These are phyloP conservation scores for Haemorhous mexicanus DNA, from an alignment of 2,113 vertebrate species.

Conservation along the genomic window DNA sequence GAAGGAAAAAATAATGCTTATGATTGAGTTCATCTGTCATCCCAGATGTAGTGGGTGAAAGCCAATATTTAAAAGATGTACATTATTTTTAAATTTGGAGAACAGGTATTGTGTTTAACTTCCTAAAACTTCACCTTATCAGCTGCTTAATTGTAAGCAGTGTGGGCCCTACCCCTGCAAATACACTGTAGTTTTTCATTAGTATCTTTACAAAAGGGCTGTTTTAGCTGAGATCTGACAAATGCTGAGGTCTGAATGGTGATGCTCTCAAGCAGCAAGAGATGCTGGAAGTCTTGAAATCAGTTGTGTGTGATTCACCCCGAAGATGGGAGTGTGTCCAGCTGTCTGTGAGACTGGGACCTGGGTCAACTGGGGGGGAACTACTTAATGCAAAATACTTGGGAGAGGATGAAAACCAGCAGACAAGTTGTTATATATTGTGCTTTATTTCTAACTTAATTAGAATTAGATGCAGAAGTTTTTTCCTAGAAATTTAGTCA, in stretches of 20 bases:
- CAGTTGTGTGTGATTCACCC: background rate
- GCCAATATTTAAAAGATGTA: slow-evolving; percentile 40
- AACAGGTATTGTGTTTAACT: background rate
- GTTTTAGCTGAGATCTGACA: background rate
- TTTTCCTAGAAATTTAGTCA: background rate
- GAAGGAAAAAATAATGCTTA: slow-evolving; percentile 51
- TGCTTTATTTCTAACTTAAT: background rate
- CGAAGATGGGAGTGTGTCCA: background rate
- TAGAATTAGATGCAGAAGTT: background rate
- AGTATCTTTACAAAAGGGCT: background rate
- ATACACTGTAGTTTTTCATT: fast-evolving
- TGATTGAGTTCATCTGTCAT: slow-evolving; percentile 67
- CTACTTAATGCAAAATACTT: background rate
- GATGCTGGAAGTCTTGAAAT: background rate
- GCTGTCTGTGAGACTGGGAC: background rate
- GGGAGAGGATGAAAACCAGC: background rate
- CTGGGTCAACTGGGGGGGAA: fast-evolving
- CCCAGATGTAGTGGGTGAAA: slow-evolving; percentile 48
- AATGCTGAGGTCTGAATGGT: background rate
- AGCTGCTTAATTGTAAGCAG: background rate
- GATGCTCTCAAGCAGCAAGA: background rate
- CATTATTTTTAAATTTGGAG: slow-evolving; percentile 36
- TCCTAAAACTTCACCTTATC: background rate
- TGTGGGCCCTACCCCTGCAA: background rate
- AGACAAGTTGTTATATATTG: background rate